These are phyloP conservation scores for Heteractis magnifica DNA, from an alignment of 92 coral and sea anemone genomes.

Conservation along the genomic window DNA sequence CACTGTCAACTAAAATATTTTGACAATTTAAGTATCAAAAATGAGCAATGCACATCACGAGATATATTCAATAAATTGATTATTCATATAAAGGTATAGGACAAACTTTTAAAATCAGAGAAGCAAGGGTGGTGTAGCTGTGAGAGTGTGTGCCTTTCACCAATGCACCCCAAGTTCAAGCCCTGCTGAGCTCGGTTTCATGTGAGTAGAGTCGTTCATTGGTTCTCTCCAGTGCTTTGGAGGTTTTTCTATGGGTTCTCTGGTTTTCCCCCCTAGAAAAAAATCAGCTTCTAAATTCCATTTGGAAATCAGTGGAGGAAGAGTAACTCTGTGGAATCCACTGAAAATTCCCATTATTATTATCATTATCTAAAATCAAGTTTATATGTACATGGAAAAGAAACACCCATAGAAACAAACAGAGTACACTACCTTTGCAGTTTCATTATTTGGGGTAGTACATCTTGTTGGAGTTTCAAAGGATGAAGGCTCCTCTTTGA, in stretches of 20 bases:
- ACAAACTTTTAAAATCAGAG: background rate
- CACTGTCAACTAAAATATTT: conserved; percentile 3
- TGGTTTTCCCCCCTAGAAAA: background rate
- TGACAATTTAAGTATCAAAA: background rate
- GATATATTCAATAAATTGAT: background rate
- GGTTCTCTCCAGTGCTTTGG: too few relatives aligned
- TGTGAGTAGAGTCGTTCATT: too few relatives aligned
- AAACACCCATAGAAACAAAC: too few relatives aligned
- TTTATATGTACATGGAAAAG: too few relatives aligned
- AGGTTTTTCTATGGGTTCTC: too few relatives aligned
- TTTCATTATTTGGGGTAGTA: too few relatives aligned
- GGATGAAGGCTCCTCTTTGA: conserved; percentile 10
- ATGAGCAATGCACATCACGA: background rate
- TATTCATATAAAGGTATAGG: background rate
- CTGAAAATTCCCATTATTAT: too few relatives aligned
- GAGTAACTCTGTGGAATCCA: too few relatives aligned
- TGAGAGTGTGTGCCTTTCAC: conserved; percentile 4
- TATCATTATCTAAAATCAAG: too few relatives aligned
- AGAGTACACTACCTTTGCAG: too few relatives aligned
- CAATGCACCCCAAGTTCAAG: background rate
- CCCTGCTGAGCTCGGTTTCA: background rate
- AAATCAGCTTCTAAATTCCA: too few relatives aligned
- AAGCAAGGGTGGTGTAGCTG: background rate
- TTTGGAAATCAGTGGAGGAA: too few relatives aligned
- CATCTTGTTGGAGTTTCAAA: background rate